These are phyloP conservation scores for Phenganax subtilis DNA, from an alignment of 92 coral and sea anemone species.

Conservation along the genomic window DNA sequence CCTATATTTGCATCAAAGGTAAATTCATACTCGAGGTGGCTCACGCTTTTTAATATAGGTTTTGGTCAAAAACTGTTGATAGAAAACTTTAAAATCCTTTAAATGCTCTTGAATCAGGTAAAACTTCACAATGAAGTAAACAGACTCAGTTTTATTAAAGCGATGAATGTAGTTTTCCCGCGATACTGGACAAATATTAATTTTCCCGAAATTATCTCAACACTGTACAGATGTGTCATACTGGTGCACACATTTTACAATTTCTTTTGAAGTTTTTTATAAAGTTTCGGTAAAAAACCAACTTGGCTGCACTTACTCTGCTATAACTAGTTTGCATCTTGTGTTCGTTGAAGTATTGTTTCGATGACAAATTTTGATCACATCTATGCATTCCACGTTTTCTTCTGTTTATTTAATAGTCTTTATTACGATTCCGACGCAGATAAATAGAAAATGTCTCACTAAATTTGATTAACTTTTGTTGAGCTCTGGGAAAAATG, in stretches of 20 bases:
- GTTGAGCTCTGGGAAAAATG: neutral
- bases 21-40: too few species aligned
- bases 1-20: too few species aligned
- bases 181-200: slow-evolving; percentile 5
- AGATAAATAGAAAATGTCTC: slow-evolving; percentile 9
- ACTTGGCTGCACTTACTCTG: neutral
- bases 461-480: slow-evolving; percentile 5
- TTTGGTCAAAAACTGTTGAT: too few species aligned
- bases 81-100: neutral
- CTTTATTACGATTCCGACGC: slow-evolving; percentile 37
- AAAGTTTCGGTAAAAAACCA: neutral
- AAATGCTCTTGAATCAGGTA: neutral
- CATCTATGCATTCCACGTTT: slow-evolving; percentile 36
- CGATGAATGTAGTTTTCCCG: neutral
- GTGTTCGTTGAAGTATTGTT: neutral
- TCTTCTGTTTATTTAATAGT: slow-evolving; percentile 34
- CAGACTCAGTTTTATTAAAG: too few species aligned
- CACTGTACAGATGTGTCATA: slow-evolving; percentile 20
- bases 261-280: neutral
- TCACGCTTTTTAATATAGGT: too few species aligned
- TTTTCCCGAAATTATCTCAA: slow-evolving; percentile 13
- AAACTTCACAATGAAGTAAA: neutral
- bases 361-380: neutral
- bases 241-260: slow-evolving; percentile 3
- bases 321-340: neutral